Evolutionary conservation across 1,140 invertebrate species (phyloP).

Genomic region (Leptoteleia sp.): DNA sequence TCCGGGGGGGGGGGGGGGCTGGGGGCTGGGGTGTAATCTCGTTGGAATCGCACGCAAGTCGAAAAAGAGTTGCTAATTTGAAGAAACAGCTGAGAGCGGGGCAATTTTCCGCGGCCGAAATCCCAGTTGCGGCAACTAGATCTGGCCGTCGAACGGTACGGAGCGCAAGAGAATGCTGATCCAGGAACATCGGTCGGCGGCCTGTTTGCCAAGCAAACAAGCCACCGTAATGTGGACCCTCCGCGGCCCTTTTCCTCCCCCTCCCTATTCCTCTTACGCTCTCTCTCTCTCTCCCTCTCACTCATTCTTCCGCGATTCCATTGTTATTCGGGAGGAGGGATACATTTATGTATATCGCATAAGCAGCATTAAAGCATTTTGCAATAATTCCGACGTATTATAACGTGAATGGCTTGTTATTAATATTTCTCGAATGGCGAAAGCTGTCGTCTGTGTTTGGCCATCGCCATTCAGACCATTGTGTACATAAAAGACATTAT

Average conservation of each 20-base stretch:
- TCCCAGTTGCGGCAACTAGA: no score
- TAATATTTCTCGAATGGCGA: conserved; percentile 67
- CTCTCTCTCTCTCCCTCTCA: no score
- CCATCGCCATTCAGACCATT: conserved; percentile 49
- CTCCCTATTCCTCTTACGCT: conserved; percentile 17
- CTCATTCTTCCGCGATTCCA: conserved; percentile 24
- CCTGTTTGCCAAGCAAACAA: conserved; percentile 72
- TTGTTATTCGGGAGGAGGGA: conserved; percentile 41
- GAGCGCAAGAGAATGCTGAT: conserved; percentile 21
- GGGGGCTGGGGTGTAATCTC: no score
- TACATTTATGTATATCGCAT: conserved; percentile 44
- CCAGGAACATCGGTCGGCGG: conserved; percentile 47
- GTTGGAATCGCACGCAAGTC: no score
- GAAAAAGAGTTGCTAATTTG: no score
- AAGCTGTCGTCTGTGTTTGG: conserved; percentile 50
- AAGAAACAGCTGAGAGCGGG: no score
- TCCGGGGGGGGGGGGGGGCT: no score
- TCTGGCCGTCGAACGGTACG: conserved; percentile 4
- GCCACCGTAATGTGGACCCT: conserved; percentile 54
- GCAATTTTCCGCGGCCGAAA: no score
- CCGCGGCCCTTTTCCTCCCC: conserved; percentile 24
- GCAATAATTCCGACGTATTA: conserved; percentile 70
- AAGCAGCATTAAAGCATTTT: conserved; percentile 68
- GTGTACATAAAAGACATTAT: conserved; percentile 41
- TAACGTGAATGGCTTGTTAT: conserved; percentile 73